These are phyloP conservation scores for Acanthisitta chloris DNA, from an alignment of 2,113 vertebrate genomes.

Conservation along the genomic window DNA sequence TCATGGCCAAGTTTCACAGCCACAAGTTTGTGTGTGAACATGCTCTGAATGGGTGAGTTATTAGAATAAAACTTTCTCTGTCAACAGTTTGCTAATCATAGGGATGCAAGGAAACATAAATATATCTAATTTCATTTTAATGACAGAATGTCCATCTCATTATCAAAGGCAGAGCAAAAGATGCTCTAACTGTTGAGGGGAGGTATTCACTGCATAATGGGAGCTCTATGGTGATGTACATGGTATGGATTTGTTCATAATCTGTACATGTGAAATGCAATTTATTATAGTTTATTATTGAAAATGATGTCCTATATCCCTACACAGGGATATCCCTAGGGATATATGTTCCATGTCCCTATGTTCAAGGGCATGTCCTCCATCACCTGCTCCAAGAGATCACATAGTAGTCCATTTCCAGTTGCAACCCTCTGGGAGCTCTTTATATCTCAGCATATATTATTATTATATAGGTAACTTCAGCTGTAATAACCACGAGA, in stretches of 20 bases:
- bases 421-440: not conserved
- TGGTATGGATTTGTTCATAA: not conserved
- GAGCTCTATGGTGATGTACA: not conserved
- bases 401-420: not conserved
- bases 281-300: not conserved
- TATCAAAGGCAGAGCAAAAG: not conserved
- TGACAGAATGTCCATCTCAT: not conserved
- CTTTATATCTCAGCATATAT: not conserved
- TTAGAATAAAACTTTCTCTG: not conserved
- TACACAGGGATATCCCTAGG: not conserved
- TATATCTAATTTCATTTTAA: not conserved
- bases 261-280: not conserved
- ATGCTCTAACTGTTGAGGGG: rapidly evolving
- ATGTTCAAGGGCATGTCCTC: not conserved
- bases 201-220: not conserved
- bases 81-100: not conserved
- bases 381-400: not conserved
- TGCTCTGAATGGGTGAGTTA: not conserved
- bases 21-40: not conserved
- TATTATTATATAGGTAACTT: not conserved
- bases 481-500: not conserved
- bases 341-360: not conserved
- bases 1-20: not conserved
- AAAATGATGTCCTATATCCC: not conserved
- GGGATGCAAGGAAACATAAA: not conserved